Evolutionary conservation across 2,113 vertebrate species (phyloP).

Genomic region (Leptobrachium leishanense): DNA sequence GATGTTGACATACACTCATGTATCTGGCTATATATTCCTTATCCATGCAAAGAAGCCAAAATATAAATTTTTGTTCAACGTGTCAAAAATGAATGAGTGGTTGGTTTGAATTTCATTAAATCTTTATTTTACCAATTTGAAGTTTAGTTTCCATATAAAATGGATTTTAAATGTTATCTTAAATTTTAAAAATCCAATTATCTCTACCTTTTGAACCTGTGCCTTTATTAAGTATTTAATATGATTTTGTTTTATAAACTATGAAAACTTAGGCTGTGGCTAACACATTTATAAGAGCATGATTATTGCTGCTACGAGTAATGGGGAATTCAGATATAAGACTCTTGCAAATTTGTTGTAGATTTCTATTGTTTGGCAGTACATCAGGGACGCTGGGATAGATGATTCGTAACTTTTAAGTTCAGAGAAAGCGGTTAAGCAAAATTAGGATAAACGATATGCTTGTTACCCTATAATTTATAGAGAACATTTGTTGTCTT

Average conservation of each 20-base stretch:
- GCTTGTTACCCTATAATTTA: too few relatives aligned
- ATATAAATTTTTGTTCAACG: neutral
- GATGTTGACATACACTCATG: neutral
- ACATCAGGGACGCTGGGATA: too few relatives aligned
- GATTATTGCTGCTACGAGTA: conserved; percentile 20
- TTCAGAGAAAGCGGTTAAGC: too few relatives aligned
- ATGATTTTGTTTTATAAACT: conserved; percentile 31
- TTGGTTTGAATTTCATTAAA: conserved; percentile 20
- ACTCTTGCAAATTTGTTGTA: conserved; percentile 28
- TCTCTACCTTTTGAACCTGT: conserved; percentile 32
- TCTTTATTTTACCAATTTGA: conserved; percentile 34
- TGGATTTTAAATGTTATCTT: neutral
- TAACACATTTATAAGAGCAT: conserved; percentile 42
- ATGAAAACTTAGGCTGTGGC: conserved; percentile 4
- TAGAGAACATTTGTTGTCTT: too few relatives aligned
- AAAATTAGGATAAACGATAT: too few relatives aligned
- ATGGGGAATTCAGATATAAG: conserved; percentile 33
- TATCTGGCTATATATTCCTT: neutral
- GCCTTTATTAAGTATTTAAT: conserved; percentile 10
- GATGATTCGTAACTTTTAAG: too few relatives aligned
- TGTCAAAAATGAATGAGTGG: conserved; percentile 6
- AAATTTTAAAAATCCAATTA: conserved; percentile 20
- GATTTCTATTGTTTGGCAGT: neutral
- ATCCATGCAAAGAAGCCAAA: conserved; percentile 32
- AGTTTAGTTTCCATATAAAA: conserved; percentile 15